Base-by-base conservation (phyloP, 37 sponge, comb jelly and placozoan genomes). In the Tethya wilhelma region DNA sequence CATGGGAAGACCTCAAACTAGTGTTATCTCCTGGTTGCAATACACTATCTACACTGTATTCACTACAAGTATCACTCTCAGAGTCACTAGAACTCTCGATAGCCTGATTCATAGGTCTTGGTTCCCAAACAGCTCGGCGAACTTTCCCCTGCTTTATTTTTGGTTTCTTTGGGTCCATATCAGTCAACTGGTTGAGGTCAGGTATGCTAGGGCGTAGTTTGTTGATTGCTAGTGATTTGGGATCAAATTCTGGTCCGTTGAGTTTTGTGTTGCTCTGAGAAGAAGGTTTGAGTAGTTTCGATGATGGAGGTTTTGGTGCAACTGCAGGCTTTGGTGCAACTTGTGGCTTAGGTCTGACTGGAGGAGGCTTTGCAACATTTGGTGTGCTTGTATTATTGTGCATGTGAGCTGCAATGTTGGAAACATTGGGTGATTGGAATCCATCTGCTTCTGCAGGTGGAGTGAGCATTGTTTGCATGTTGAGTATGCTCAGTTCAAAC, bases 51-150 rank as follows among this genome's bases (percentile, higher is more conserved):
- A 28, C 38, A 53, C 79, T 78, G 3, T 28, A 8, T 1, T 38
- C 31, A 28, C 19, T 34, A 0, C 29, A 29, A 9, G 33, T 25
- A 9, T 53, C 79, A 17, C 55, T 55, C 26, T 69, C 80, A 6
- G 64, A 63, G 1, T 69, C 70, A 25, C 70, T 69, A 59, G 70
- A 70, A 37, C 80, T 80, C 70, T 80, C 69, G 19, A 69, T 69
- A 17, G 43, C 44, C 12, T 44, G 25, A 70, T 80, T 80, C 80
- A 69, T 69, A 6, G 80, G 32, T 34, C 29, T 49, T 25, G 56
- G 80, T 38, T 70, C 11, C 80, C 80, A 80, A n/a, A 80, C 57
- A 4, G 69, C 38, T 14, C 70, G 31, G 2, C 59, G 80, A 0
- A 40, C 59, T 4, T 69, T 49, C 43, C 69, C 57, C 20, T 26